phyloP scores from a whole-genome alignment of 2,113 vertebrate species.

The Microcebus jonahi region DNA sequence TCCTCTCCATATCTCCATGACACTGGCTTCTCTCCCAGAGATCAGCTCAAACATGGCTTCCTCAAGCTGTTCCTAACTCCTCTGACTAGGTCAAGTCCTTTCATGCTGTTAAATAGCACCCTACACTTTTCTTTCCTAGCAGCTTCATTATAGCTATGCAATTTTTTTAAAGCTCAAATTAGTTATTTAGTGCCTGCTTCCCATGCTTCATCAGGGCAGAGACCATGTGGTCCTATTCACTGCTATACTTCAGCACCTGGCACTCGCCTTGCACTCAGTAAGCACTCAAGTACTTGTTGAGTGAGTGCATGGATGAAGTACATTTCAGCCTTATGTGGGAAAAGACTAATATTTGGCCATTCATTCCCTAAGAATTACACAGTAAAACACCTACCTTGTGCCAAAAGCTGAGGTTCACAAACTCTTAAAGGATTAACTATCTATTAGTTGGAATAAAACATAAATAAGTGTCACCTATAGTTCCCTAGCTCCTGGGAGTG shows the following conservation, averaged over 20 bases:
- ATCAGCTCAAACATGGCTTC: not conserved
- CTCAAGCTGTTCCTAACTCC: not conserved
- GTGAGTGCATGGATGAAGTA: not conserved
- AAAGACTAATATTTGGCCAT: not conserved
- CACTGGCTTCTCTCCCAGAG: not conserved
- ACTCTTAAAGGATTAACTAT: not conserved
- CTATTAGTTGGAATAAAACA: not conserved
- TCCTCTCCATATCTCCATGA: not conserved
- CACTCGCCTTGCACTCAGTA: not conserved
- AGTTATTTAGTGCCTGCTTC: not conserved
- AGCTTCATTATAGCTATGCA: not conserved
- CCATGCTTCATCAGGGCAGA: not conserved
- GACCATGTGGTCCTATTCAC: not conserved
- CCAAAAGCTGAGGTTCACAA: not conserved
- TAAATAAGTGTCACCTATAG: not conserved
- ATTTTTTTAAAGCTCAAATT: not conserved
- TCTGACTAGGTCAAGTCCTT: not conserved
- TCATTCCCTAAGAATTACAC: slow-evolving; percentile 17
- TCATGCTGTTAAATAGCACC: not conserved
- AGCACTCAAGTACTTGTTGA: not conserved
- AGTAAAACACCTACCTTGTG: not conserved
- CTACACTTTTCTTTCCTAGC: not conserved
- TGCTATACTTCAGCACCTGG: not conserved
- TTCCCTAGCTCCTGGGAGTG: not conserved
- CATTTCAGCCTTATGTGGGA: not conserved